A percentile compares a stretch with the other conserved stretches of the same genome.
Conservation (phyloP, 2,888 invertebrate genomes). For the Lithophane socia region DNA sequence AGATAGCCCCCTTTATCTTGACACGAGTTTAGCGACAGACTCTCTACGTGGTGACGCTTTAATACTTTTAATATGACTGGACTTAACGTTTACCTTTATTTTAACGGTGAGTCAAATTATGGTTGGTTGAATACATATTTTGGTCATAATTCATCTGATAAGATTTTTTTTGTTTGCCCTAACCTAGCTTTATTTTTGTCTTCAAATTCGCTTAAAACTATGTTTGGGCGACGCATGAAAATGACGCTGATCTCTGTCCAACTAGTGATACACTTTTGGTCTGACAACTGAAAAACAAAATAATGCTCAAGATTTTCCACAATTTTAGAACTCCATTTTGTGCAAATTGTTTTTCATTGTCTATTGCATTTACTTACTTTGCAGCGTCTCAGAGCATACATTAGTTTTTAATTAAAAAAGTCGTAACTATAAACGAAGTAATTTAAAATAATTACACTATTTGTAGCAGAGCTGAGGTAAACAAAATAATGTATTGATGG, state of each 20-base stretch:
- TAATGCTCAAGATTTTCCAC: background rate
- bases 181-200: background rate
- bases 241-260: background rate
- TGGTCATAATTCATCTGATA: constrained; percentile 16
- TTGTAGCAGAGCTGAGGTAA: constrained; percentile 56
- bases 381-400: background rate
- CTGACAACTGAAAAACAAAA: constrained; percentile 2
- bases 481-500: constrained; percentile 75
- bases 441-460: constrained; percentile 50
- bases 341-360: constrained; percentile 9
- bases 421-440: constrained; percentile 18
- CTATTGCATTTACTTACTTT: background rate
- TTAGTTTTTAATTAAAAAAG: constrained; percentile 18
- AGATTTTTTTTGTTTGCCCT: background rate
- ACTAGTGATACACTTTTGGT: constrained; percentile 3
- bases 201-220: background rate
- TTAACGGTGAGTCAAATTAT: constrained; percentile 30
- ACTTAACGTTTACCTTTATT: constrained; percentile 11
- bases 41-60: constrained; percentile 27
- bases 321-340: background rate
- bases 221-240: background rate
- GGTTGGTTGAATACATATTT: constrained; percentile 24
- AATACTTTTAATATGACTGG: constrained; percentile 42
- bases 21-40: constrained; percentile 53
- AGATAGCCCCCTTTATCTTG: constrained; percentile 69